phyloP scores from a whole-genome alignment of 2,888 invertebrate species.

The Torymus auratus region DNA sequence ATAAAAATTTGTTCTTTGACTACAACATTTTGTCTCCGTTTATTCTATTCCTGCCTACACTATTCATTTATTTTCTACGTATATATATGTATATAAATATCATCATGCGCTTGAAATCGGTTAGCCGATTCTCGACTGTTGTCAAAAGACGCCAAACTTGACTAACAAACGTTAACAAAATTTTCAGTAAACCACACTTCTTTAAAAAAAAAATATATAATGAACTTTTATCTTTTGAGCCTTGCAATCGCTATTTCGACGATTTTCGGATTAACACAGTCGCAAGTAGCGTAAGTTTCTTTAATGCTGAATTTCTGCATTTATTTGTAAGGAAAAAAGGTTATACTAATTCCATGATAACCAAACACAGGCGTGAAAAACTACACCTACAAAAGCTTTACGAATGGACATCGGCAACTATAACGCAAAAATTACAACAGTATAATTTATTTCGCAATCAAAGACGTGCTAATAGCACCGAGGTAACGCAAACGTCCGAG shows the following conservation, averaged over 20 bases:
- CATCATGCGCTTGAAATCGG: conserved; percentile 36
- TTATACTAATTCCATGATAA: background rate
- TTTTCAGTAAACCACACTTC: conserved; percentile 41
- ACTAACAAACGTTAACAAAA: conserved; percentile 24
- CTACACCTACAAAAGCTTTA: conserved; percentile 38
- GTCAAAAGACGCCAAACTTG: conserved; percentile 31
- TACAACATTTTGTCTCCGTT: conserved; percentile 36
- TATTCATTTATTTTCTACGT: conserved; percentile 14
- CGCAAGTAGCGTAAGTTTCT: conserved; percentile 64
- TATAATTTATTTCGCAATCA: background rate
- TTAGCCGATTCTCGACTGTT: conserved; percentile 38
- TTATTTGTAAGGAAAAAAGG: too few relatives aligned
- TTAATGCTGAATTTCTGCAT: too few relatives aligned
- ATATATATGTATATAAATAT: background rate
- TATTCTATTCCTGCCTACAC: conserved; percentile 7
- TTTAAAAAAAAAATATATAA: conserved; percentile 60
- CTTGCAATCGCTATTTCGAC: conserved; percentile 60
- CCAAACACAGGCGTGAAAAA: conserved; percentile 47
- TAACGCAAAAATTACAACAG: conserved; percentile 11
- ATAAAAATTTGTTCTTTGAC: conserved; percentile 57
- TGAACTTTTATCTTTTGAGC: conserved; percentile 65
- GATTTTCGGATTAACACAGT: conserved; percentile 67
- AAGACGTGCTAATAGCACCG: background rate
- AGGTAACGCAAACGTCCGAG: background rate
- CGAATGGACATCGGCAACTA: conserved; percentile 3